Conservation (phyloP, 2,888 invertebrate genomes). For the Drosophila ochracea region DNA sequence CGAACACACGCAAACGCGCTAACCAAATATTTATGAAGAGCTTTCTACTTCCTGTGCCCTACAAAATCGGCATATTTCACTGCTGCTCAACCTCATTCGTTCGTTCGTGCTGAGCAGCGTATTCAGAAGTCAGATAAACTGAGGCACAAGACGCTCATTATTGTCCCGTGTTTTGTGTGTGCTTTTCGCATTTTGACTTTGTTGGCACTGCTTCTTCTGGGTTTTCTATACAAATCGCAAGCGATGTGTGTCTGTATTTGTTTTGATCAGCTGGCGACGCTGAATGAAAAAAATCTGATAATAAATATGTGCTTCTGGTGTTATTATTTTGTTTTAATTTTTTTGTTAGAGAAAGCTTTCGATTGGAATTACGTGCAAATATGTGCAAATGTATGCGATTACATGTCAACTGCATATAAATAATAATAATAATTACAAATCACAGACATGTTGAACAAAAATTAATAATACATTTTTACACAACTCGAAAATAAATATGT, state of each 20-base stretch:
- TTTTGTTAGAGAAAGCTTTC: conserved; percentile 33
- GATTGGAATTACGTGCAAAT: conserved; percentile 11
- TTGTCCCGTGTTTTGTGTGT: conserved; percentile 46
- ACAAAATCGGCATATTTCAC: conserved; percentile 14
- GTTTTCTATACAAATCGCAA: conserved; percentile 67
- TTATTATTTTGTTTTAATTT: conserved; percentile 19
- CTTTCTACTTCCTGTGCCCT: conserved; percentile 41
- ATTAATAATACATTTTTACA: neutral
- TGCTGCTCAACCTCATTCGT: neutral
- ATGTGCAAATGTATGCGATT: neutral
- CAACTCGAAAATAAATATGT: neutral
- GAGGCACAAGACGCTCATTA: conserved; percentile 21
- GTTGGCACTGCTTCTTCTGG: conserved; percentile 49
- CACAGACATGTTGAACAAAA: neutral
- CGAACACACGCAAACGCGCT: conserved; percentile 17
- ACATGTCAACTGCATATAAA: conserved; percentile 35
- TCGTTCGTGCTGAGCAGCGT: conserved; percentile 23
- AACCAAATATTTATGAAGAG: conserved; percentile 30
- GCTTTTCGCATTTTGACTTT: conserved; percentile 63
- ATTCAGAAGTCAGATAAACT: conserved; percentile 14
- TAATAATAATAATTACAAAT: conserved; percentile 10
- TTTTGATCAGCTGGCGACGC: conserved; percentile 58
- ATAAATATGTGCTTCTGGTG: conserved; percentile 26
- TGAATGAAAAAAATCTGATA: conserved; percentile 38
- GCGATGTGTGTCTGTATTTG: conserved; percentile 28